Conservation (phyloP, 2,888 invertebrate genomes). For the Ornithoptera alexandrae region DNA sequence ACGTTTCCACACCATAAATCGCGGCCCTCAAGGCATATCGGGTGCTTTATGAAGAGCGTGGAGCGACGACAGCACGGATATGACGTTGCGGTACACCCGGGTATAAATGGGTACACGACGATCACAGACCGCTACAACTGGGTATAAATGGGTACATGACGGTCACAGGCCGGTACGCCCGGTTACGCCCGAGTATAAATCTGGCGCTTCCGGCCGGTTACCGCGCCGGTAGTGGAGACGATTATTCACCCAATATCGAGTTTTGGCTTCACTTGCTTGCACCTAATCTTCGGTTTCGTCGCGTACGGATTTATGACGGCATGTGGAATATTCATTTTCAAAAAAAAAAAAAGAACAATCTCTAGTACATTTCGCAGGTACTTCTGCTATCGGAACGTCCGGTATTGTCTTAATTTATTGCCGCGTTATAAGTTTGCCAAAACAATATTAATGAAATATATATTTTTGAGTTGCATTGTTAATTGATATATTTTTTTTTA, state of each 20-base stretch:
- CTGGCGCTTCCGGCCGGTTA: constrained; percentile 73
- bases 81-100: constrained; percentile 41
- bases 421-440: neutral
- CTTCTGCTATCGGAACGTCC: constrained; percentile 7
- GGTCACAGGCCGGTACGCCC: constrained; percentile 41
- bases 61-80: constrained; percentile 65
- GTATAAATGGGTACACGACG: constrained; percentile 45
- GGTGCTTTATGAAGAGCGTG: constrained; percentile 71
- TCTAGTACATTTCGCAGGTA: constrained; percentile 14
- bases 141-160: constrained; percentile 45
- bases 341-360: constrained; percentile 23
- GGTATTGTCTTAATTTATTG: neutral
- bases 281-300: constrained; percentile 75
- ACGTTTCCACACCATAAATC: constrained; percentile 79
- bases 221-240: constrained; percentile 78
- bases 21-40: constrained; percentile 76
- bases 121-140: constrained; percentile 38
- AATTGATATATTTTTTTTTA: constrained; percentile 6
- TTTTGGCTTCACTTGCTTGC: constrained; percentile 77
- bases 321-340: constrained; percentile 33
- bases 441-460: neutral
- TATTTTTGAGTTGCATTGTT: no score
- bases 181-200: constrained; percentile 68
- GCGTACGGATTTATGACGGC: constrained; percentile 60
- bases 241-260: constrained; percentile 80